Conservation (phyloP, 1,140 invertebrate genomes). For the Andrena cerasifolii region DNA sequence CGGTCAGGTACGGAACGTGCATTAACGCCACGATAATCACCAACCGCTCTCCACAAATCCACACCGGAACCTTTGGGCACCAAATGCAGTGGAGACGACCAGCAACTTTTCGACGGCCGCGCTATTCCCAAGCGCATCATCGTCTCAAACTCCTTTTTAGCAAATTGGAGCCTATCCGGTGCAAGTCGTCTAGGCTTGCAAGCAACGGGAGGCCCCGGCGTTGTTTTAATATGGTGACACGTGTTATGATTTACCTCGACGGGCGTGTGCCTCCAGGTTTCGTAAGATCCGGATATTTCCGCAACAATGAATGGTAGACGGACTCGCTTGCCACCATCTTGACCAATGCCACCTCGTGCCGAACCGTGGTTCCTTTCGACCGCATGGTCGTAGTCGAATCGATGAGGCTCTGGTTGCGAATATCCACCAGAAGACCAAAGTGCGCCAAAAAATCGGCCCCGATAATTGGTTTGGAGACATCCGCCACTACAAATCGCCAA, state of each 20-base stretch:
- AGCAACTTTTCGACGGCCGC: conserved; percentile 65
- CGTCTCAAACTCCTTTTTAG: no score
- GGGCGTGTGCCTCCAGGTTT: no score
- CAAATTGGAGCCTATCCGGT: no score
- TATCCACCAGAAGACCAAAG: neutral
- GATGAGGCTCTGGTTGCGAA: no score
- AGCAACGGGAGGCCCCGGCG: conserved; percentile 68
- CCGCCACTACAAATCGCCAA: neutral
- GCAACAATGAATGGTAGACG: neutral
- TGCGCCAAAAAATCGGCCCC: no score
- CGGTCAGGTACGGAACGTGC: no score
- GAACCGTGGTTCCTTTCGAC: neutral
- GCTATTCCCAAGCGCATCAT: conserved; percentile 63
- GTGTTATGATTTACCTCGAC: neutral
- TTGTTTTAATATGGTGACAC: neutral
- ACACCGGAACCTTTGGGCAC: no score
- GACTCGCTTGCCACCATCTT: neutral
- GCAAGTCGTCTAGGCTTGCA: conserved; percentile 70
- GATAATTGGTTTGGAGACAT: neutral
- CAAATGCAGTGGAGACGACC: conserved; percentile 72
- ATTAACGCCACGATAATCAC: no score
- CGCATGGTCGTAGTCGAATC: neutral
- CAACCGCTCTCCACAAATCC: no score
- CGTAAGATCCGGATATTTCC: no score
- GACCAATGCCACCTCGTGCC: no score